These are phyloP conservation scores for Drosophila meridiana DNA, from an alignment of 2,888 invertebrate genomes.

Conservation along the genomic window DNA sequence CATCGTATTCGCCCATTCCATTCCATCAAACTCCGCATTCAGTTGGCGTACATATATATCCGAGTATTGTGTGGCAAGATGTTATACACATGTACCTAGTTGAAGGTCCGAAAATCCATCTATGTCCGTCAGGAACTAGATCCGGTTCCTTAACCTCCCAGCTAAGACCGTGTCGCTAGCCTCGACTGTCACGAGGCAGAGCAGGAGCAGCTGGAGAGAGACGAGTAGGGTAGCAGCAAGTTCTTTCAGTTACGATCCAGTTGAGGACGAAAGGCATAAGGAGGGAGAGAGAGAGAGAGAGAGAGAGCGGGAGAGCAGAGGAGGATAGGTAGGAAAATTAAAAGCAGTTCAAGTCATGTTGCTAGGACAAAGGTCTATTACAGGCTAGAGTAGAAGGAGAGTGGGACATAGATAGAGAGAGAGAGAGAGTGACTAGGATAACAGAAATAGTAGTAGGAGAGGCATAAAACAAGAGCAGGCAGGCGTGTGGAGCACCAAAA, in stretches of 20 bases:
- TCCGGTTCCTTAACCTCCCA: background rate
- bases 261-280: background rate
- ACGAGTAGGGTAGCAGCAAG: background rate
- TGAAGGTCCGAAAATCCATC: background rate
- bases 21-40: conserved; percentile 18
- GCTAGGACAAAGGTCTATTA: no score
- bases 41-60: conserved; percentile 23
- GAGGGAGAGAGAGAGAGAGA: background rate
- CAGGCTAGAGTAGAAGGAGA: no score
- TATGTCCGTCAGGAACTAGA: background rate
- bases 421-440: background rate
- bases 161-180: background rate
- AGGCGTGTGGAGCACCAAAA: background rate
- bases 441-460: background rate
- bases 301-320: background rate
- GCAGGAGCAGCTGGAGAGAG: background rate
- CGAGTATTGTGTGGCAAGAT: conserved; percentile 6
- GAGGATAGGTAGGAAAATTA: background rate
- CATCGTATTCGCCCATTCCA: conserved; percentile 33
- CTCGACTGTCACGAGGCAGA: background rate
- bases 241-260: background rate
- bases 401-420: no score
- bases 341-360: no score
- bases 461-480: background rate
- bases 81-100: background rate